A percentile compares a stretch with the other conserved stretches of the same genome.
These are phyloP conservation scores for Dromaius novaehollandiae DNA, from an alignment of 2,113 vertebrate species.

Conservation along the genomic window DNA sequence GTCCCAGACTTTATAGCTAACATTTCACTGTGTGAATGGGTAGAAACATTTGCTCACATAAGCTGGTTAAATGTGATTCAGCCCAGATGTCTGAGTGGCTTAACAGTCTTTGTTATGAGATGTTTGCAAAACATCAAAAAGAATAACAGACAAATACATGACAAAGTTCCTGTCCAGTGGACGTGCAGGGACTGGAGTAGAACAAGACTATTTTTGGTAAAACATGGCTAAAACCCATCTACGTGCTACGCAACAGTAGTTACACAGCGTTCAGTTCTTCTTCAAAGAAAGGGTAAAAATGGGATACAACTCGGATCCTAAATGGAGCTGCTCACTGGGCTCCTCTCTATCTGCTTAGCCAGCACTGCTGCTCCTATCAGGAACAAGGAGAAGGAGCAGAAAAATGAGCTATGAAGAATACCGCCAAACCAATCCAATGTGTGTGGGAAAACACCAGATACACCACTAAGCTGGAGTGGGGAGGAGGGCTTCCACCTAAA, in stretches of 20 bases:
- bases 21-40: neutral
- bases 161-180: neutral
- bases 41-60: conserved; percentile 45
- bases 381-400: neutral
- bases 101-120: conserved; percentile 30
- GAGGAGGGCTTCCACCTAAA: neutral
- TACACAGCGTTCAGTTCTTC: neutral
- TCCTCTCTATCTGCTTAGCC: rapidly evolving
- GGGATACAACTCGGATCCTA: neutral
- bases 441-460: neutral
- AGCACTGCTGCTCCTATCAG: neutral
- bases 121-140: conserved; percentile 26
- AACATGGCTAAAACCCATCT: neutral
- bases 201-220: neutral
- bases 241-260: neutral
- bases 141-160: neutral
- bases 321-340: neutral
- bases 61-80: conserved; percentile 41
- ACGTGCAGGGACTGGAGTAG: neutral
- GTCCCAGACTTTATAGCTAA: neutral
- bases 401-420: neutral
- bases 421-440: neutral
- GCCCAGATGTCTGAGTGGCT: neutral
- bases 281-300: neutral
- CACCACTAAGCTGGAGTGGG: rapidly evolving